These are phyloP conservation scores for Aethina tumida DNA, from an alignment of 1,140 invertebrate species.

Conservation along the genomic window DNA sequence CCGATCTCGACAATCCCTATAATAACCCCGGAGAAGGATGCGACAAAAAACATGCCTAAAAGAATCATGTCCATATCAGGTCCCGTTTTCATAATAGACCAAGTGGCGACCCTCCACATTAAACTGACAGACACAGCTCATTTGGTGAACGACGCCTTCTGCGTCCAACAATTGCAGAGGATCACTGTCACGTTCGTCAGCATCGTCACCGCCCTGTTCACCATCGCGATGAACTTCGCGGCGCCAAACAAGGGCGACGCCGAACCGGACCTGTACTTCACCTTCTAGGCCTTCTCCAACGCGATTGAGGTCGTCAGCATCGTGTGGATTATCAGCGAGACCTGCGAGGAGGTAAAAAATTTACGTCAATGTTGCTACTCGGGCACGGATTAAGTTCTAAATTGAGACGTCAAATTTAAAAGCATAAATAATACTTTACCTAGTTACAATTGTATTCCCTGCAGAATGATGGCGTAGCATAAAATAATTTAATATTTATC, in stretches of 20 bases:
- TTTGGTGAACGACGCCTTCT: conserved; percentile 16
- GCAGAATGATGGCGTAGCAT: too few species aligned
- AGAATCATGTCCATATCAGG: conserved; percentile 7
- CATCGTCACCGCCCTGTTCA: conserved; percentile 18
- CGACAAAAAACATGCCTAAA: conserved; percentile 7
- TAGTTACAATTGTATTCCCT: too few species aligned
- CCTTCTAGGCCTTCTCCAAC: conserved; percentile 15
- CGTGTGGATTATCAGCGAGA: conserved; percentile 15
- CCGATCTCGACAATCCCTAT: not conserved
- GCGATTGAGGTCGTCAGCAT: conserved; percentile 14
- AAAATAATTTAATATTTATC: too few species aligned
- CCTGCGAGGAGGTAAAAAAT: conserved; percentile 20
- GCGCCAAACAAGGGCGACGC: conserved; percentile 5
- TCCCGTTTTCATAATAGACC: conserved; percentile 14
- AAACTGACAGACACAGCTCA: conserved; percentile 19
- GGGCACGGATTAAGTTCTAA: too few species aligned
- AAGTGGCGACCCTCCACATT: conserved; percentile 17
- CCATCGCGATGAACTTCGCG: conserved; percentile 16
- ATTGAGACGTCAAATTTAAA: too few species aligned
- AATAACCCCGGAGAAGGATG: not conserved
- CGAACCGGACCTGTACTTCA: conserved; percentile 14
- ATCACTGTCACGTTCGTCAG: conserved; percentile 16
- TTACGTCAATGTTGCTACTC: not conserved
- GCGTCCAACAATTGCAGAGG: conserved; percentile 19
- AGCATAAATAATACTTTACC: too few species aligned